A percentile compares a stretch with the other conserved stretches of the same genome.
Evolutionary conservation across 1,140 invertebrate species (phyloP).

Genomic region (Drosophila pectinifera): DNA sequence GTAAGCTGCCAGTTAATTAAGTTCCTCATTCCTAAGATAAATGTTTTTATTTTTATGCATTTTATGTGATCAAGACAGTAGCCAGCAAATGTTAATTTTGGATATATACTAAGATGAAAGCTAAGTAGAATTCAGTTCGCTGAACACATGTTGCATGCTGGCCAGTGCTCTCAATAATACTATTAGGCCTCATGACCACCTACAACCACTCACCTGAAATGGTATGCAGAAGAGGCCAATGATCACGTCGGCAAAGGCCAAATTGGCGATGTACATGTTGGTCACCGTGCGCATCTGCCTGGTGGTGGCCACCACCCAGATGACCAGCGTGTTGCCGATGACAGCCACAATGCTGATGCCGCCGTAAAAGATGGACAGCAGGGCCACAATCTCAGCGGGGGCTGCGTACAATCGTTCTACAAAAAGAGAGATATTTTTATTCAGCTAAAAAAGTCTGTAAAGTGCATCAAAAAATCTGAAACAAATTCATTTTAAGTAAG

Average conservation of each 20-base stretch:
- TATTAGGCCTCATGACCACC: background rate
- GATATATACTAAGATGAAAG: too few species aligned
- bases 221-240: constrained; percentile 92
- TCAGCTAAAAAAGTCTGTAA: background rate
- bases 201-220: constrained; percentile 88
- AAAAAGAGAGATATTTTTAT: background rate
- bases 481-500: background rate
- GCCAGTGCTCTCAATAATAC: background rate
- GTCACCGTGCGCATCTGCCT: constrained; percentile 92
- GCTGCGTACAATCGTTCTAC: constrained; percentile 88
- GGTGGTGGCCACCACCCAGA: constrained; percentile 91
- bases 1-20: too few species aligned
- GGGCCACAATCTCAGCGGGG: constrained; percentile 89
- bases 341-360: constrained; percentile 92
- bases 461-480: background rate
- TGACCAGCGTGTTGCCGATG: constrained; percentile 92
- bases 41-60: too few species aligned
- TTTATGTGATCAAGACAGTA: too few species aligned
- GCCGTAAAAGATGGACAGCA: constrained; percentile 92
- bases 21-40: too few species aligned
- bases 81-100: too few species aligned
- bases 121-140: too few species aligned
- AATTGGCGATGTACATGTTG: constrained; percentile 92
- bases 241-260: constrained; percentile 91
- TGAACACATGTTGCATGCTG: background rate